Base-by-base conservation (phyloP, 2,797 vertebrate species). In the Acomys russatus region DNA sequence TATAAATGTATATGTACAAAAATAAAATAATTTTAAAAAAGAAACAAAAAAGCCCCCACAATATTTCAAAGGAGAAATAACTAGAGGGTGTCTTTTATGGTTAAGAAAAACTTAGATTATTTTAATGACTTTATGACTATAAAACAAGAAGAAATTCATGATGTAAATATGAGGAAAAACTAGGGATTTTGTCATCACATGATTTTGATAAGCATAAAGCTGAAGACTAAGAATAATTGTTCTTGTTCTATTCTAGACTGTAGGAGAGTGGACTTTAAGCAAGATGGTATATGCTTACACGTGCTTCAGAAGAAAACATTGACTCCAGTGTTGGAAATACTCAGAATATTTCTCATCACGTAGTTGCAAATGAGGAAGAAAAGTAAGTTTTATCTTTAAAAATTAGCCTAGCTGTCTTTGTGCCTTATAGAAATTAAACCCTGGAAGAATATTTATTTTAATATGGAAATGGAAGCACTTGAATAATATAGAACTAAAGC, bases 381-480 rank as follows among this genome's bases (percentile, higher is more conserved):
- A 93, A 56, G 25, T 11, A 22, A 35, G 12, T 51, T 18, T 9
- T 61, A 49, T 1, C 49, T 95, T 88, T 38, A 93, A 91, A 35
- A 92, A 49, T 44, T 56, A 92, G 76, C 77, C 44, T 38, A 56
- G 8, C 12, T 87, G n/a, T 23, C 20, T 0, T 71, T 30, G 0
- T 70, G 18, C 6, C 83, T 89, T 83, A 51, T 64, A 66, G 54
- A 88, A 93, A 92, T 71, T 76, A 76, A 94, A 71, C 35, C 14
- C 23, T 73, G 10, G 35, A 20, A 90, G 63, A 92, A 59, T 51
- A 83, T 74, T 86, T 93, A 33, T 7, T 59, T 64, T 66, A 91
- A 68, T 70, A 63, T n/a, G 20, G 33, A 94, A 85, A 44, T 30
- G 76, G 94, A n/a, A 94, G 25, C 8, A 94, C n/a, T 33, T 85